phyloP scores from a whole-genome alignment of 2,113 vertebrate species.

The Rhipidura dahli region DNA sequence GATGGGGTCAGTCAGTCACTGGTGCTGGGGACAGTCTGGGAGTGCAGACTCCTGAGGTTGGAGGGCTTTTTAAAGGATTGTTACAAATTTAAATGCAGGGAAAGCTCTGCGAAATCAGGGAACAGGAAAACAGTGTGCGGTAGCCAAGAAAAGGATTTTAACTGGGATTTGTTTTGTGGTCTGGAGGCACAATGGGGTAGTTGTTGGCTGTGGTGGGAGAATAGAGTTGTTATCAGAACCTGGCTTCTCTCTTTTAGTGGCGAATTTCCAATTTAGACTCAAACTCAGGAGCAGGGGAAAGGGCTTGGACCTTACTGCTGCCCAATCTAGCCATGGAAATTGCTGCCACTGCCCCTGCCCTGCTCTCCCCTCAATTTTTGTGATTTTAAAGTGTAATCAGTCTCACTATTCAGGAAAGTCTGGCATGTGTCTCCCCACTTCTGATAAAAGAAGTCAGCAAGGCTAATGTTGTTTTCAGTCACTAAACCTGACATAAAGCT shows the following conservation, averaged over 20 bases:
- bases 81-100: background rate
- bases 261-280: background rate
- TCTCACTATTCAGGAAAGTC: background rate
- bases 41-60: background rate
- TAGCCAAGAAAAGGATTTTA: background rate
- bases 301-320: background rate
- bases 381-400: conserved; percentile 21
- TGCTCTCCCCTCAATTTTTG: background rate
- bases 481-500: conserved; percentile 26
- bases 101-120: background rate
- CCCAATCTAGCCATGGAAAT: background rate
- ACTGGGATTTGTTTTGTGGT: background rate
- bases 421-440: background rate
- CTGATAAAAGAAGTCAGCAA: conserved; percentile 20
- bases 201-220: background rate
- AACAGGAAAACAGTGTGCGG: background rate
- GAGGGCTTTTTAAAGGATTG: background rate
- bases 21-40: background rate
- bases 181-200: background rate
- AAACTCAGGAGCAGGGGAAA: background rate
- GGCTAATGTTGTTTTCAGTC: conserved; percentile 41
- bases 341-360: background rate
- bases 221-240: background rate
- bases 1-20: background rate
- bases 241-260: background rate